Evolutionary conservation across 1,140 invertebrate species (phyloP), one percentile per base, ranked within the genome.

Genomic region (Pogonognathellus flavescens): DNA sequence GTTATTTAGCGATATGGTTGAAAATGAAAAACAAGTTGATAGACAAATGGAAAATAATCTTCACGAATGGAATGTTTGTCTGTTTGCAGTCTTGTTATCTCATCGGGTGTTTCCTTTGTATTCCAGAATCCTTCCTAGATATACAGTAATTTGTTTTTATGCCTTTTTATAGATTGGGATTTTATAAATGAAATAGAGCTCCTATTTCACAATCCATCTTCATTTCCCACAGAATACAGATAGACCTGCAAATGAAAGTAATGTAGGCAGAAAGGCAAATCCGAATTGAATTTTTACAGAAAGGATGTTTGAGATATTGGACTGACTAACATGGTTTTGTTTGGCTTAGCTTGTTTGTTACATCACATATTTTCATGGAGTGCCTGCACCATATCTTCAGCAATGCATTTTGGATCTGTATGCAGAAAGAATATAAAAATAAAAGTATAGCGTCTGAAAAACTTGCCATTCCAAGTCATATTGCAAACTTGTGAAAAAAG

Each of bases 321-420:
- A 72, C 8, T 72, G 41, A n/a, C 22, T 49, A 4, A n/a, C 16
- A 5, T 49, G 70, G 41, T 18, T n/a, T 50, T 11, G 66, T 72
- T 62, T n/a, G 53, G 53, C 53, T 62, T 20, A 18, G 59, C 8
- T 62, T 13, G 59, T n/a, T 55, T 62, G 59, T n/a, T 57, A 13
- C 53, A 57, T 57, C 11, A 57, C 53, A 62, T 62, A n/a, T 50
- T 49, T 25, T 25, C 16, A 49, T 18, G 59, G n/a, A 62, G n/a
- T n/a, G n/a, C 16, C 2, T 76, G 16, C 25, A 31, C 70, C 70
- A 76, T 76, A 76, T 76, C 70, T 50, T 31, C 70, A n/a, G 70
- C 70, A 49, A 18, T 81, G 80, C 80, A 81, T 57, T 55, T 81
- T 81, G 80, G 22, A 81, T 57, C 14, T 52, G 52, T 18, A 81